Base-by-base conservation (phyloP, 2,797 vertebrate genomes). In the Chiloscyllium punctatum region DNA sequence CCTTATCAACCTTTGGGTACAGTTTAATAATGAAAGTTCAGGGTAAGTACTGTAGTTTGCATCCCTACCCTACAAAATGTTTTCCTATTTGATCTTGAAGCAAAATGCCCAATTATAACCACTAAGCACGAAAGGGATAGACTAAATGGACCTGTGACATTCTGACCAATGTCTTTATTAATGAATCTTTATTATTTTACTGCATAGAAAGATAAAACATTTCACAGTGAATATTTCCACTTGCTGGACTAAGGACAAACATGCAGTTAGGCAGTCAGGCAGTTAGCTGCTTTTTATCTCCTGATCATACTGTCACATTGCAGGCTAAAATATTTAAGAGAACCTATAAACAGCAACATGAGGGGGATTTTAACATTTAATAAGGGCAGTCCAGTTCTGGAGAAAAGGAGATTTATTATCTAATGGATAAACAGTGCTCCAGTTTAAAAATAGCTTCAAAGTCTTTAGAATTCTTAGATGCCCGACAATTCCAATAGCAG, bases 331-430 rank as follows among this genome's bases (percentile, higher is more conserved):
- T 84, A 82, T 42, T 92, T 69, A 91, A 91, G 66, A 69, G 62
- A 37, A 42, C 90, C 79, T 92, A 92, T 69, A 68, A 92, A 92
- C 62, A 42, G 90, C 62, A 92, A 92, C 62, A n/a, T n/a, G 90
- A 92, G n/a, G 62, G 30, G 37, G 62, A n/a, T 92, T 92, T 92
- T 92, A 69, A 92, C 62, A 69, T 92, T 92, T 92, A 92, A 69
- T 69, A 69, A 69, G 90, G 90, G 37, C 66, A 92, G 90, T 92
- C 69, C n/a, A 69, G 66, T 69, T 66, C 82, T 42, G 7, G n/a
- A 37, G 90, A 37, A 68, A 21, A 37, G 37, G n/a, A 92, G 90
- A 92, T 92, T 92, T 92, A 92, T 27, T 62, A 92, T 37, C 90
- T 92, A 68, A 69, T 13, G 66, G 66, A n/a, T 69, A 69, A 25